Evolutionary conservation across 2,113 vertebrate species (phyloP).

Genomic region (Sphaerodactylus townsendi): DNA sequence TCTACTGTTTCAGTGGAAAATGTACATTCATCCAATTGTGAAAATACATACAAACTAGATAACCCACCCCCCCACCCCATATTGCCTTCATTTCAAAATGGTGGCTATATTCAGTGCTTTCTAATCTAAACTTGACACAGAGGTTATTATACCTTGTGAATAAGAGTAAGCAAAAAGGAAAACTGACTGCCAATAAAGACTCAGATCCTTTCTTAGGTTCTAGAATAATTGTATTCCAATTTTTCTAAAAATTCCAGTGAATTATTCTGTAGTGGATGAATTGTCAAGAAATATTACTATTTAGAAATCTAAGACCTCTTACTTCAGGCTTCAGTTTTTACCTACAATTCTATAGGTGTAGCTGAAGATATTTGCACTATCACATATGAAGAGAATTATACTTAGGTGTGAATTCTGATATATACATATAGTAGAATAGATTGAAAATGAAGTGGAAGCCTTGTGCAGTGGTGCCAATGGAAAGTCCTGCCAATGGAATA

Average conservation of each 20-base stretch:
- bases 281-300: slow-evolving; percentile 71
- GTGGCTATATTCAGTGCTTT: neutral
- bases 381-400: neutral
- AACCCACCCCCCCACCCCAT: too few relatives aligned
- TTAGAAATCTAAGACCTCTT: slow-evolving; percentile 36
- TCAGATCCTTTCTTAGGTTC: slow-evolving; percentile 25
- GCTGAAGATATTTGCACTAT: neutral
- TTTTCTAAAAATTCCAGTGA: slow-evolving; percentile 34
- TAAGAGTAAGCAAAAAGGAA: slow-evolving; percentile 10
- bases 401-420: too few relatives aligned
- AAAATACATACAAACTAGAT: slow-evolving; percentile 19
- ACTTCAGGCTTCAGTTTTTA: neutral
- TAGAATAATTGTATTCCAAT: slow-evolving; percentile 32
- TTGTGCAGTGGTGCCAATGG: too few relatives aligned
- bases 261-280: slow-evolving; percentile 66
- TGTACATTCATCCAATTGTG: slow-evolving; percentile 32
- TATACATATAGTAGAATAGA: too few relatives aligned
- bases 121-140: slow-evolving; percentile 16
- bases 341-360: neutral
- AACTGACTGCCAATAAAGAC: neutral
- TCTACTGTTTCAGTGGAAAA: slow-evolving; percentile 27
- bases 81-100: neutral
- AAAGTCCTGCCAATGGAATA: too few relatives aligned
- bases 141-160: slow-evolving; percentile 40
- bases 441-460: too few relatives aligned